Percentiles rank a stretch among this genome's conserved stretches.
Evolutionary conservation across 2,888 invertebrate species (phyloP).

Genomic region (Timandra comae): DNA sequence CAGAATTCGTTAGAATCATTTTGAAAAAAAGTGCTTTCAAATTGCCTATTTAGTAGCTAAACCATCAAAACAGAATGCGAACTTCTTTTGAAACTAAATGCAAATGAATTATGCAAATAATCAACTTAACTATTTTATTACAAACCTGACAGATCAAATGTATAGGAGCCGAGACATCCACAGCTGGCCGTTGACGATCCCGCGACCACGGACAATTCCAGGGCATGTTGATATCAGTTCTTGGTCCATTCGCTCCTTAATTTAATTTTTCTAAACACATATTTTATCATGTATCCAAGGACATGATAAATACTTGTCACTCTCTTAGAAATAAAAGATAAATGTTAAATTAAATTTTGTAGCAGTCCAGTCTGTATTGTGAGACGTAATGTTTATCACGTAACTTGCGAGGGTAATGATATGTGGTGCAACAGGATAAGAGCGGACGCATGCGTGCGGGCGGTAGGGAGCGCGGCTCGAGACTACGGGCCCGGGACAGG

Average conservation of each 20-base stretch:
- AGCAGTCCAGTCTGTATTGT: constrained; percentile 6
- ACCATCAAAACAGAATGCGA: too few relatives aligned
- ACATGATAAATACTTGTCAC: too few relatives aligned
- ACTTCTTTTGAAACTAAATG: too few relatives aligned
- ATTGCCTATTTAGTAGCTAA: too few relatives aligned
- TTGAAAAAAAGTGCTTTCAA: too few relatives aligned
- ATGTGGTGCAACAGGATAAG: constrained; percentile 44
- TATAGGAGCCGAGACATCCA: constrained; percentile 46
- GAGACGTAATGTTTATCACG: constrained; percentile 7
- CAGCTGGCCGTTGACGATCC: constrained; percentile 48
- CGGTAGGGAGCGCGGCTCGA: constrained; percentile 47
- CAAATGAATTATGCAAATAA: too few relatives aligned
- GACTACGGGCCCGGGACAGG: constrained; percentile 38
- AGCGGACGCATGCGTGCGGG: constrained; percentile 58
- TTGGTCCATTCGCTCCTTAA: constrained; percentile 38
- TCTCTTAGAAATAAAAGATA: too few relatives aligned
- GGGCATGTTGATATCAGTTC: constrained; percentile 46
- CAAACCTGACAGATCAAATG: constrained; percentile 57
- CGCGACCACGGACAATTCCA: constrained; percentile 70
- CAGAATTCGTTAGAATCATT: constrained; percentile 10
- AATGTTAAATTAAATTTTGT: neutral
- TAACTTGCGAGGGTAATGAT: constrained; percentile 5
- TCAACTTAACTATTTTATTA: too few relatives aligned
- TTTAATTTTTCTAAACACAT: constrained; percentile 20
- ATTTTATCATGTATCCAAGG: too few relatives aligned